Base-by-base conservation (phyloP, 2,888 invertebrate species). In the Aleiodes testaceus region DNA sequence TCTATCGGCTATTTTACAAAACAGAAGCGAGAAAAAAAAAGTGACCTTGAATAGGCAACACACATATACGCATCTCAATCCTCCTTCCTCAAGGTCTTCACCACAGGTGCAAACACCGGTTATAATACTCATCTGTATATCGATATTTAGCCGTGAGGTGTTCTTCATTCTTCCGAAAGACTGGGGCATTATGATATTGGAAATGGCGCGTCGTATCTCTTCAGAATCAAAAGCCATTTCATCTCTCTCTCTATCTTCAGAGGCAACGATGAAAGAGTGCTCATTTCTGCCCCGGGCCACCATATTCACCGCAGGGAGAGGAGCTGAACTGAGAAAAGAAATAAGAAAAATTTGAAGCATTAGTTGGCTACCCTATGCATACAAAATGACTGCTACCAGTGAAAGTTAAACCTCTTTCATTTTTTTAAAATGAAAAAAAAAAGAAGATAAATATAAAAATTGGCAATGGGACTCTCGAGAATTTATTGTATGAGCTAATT, bases 401-500 rank as follows among this genome's bases (percentile, higher is more conserved):
- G 76, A 59, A 59, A 59, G 59, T 59, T 36, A 36, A 36, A 59
- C 36, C 59, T 42, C 18, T 18, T 14, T 42, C 12, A 18, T 66
- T 63, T 64, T 49, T 52, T n/a, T n/a, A n/a, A n/a, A n/a, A n/a
- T n/a, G 44, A 64, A 49, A 75, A 59, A 66, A 63, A 36, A 42
- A 9, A 14, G 11, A n/a, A 16, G 30, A 52, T 50, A 63, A 20
- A 36, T 18, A 26, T 9, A n/a, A 66, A 61, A 47, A 26, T 12
- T 16, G 18, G 44, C 67, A 63, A 74, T 77, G 75, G 76, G 77
- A 72, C 79, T 71, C 74, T 79, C 78, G 53, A 55, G 22, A 84
- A 85, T 86, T 85, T 85, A 85, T 84, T 82, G 81, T 82, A 80
- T 79, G 82, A 82, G 81, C 83, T 84, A 83, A 84, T 85, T 86